Percentiles rank a stretch among this genome's conserved stretches.
These are phyloP conservation scores for Pygathrix nemaeus DNA, from an alignment of 2,113 vertebrate genomes.

Conservation along the genomic window DNA sequence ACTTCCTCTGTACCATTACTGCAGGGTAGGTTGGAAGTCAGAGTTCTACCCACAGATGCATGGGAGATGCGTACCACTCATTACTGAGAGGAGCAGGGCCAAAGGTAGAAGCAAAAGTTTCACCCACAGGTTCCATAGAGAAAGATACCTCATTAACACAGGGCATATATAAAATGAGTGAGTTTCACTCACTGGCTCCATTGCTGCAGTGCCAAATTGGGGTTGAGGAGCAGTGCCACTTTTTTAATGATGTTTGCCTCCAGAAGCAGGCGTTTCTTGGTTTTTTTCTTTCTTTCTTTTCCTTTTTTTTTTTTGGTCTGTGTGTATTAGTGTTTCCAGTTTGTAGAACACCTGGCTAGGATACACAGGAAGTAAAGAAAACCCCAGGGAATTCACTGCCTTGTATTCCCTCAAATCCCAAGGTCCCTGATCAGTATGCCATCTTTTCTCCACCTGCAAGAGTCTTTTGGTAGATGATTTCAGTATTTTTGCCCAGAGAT, in stretches of 20 bases:
- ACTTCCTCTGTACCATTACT: neutral
- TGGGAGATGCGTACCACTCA: neutral
- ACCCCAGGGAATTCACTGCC: neutral
- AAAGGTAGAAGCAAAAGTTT: neutral
- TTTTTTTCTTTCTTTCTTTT: neutral
- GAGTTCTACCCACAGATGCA: neutral
- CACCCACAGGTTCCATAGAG: neutral
- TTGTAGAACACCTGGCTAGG: neutral
- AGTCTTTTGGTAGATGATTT: neutral
- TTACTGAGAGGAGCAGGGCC: neutral
- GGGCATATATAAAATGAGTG: neutral
- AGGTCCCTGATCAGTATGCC: neutral
- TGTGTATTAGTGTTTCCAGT: neutral
- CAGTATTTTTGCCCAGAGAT: neutral
- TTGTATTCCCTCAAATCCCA: neutral
- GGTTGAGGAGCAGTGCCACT: neutral
- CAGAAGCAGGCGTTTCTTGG: neutral
- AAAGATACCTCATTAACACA: neutral
- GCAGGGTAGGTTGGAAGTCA: neutral
- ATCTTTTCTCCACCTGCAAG: neutral
- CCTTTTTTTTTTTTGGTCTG: neutral
- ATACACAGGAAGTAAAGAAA: neutral
- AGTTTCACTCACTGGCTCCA: neutral
- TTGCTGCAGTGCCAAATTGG: neutral
- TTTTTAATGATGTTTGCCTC: neutral